Evolutionary conservation across 1,140 invertebrate species (phyloP).

Genomic region (Eriosoma lanigerum): DNA sequence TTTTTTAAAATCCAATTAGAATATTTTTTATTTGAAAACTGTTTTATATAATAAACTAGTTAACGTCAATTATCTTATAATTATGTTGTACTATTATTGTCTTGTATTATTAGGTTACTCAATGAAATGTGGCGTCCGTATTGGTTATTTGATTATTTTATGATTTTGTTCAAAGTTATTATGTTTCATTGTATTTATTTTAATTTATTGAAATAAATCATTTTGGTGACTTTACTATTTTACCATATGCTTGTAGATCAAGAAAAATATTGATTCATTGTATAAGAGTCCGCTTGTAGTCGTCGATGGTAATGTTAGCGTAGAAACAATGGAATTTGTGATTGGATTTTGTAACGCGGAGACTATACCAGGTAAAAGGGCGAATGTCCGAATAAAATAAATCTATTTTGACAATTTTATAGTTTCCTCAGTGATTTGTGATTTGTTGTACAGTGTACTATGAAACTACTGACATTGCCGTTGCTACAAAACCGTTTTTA

Average conservation of each 20-base stretch:
- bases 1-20: too few species aligned
- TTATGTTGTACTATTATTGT: too few species aligned
- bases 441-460: constrained; percentile 65
- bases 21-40: too few species aligned
- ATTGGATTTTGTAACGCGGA: constrained; percentile 65
- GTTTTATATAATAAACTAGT: too few species aligned
- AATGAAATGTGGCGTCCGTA: too few species aligned
- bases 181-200: too few species aligned
- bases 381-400: constrained; percentile 1
- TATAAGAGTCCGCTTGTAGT: constrained; percentile 70
- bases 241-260: constrained; percentile 59
- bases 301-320: constrained; percentile 78
- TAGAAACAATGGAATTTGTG: constrained; percentile 67
- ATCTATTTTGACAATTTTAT: background rate
- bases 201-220: too few species aligned
- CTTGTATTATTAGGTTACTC: too few species aligned
- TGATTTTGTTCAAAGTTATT: too few species aligned
- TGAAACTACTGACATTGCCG: constrained; percentile 69
- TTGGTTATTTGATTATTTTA: too few species aligned
- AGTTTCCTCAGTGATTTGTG: background rate
- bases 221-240: too few species aligned
- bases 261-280: constrained; percentile 62
- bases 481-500: constrained; percentile 64
- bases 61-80: too few species aligned
- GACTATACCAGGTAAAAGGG: constrained; percentile 68